Evolutionary conservation across 2,888 invertebrate genomes (phyloP), one percentile per base, ranked within the genome.

Genomic region (Drosophila quinaria): DNA sequence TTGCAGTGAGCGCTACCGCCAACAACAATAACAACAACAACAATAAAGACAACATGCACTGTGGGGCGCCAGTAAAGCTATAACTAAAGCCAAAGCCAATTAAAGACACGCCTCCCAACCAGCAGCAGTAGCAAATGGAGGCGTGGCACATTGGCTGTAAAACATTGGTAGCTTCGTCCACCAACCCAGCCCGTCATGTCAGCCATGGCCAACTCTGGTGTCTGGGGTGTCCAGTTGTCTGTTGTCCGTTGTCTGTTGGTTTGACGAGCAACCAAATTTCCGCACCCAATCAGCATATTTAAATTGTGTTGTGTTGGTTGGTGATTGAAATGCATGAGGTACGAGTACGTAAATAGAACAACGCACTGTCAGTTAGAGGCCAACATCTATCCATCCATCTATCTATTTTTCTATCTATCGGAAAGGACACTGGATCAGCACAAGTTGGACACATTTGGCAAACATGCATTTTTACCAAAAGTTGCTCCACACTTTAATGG

Each of bases 271-370:
- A 80, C 73, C 81, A 64, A 84, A 87, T 80, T 80, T 78, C 84
- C 80, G 69, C 87, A 83, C 78, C 86, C 86, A 87, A 87, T 87
- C 88, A 86, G 86, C 88, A 87, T 87, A 87, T 87, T 87, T 83
- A 87, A 87, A 87, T 87, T 87, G 83, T 87, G 77, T 87, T 84
- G 83, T 80, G 86, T 73, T 74, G 29, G 29, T 8, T 29, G 82
- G 81, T 83, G 86, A 83, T 87, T 85, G 86, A 86, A 86, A 86
- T 87, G 83, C 86, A 87, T 83, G 78, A 78, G 74, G 81, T 72
- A 69, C 79, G 67, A 70, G 67, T 76, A 70, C 72, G 74, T 70
- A 80, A 76, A 80, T 75, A 61, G 75, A 49, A 76, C 65, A 72
- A 75, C 78, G 66, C 70, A 72, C 63, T 58, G 72, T 44, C 56